Conservation (phyloP, 2,888 invertebrate species). For the Drosophila fulvimacula region DNA sequence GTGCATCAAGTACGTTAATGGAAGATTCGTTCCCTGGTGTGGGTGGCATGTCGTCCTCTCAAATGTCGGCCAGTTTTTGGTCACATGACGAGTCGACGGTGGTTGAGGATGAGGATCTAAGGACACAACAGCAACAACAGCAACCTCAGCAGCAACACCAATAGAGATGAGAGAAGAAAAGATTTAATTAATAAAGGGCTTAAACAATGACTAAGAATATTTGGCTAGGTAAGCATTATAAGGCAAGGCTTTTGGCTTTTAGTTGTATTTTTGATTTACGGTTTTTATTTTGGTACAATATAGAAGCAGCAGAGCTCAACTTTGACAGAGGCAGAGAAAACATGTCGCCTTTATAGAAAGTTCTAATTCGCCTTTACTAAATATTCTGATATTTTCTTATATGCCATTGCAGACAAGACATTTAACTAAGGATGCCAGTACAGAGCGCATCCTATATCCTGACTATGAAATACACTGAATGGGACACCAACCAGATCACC, state of each 20-base stretch:
- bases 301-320: conserved; percentile 79
- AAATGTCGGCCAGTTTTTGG: conserved; percentile 79
- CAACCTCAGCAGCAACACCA: conserved; percentile 42
- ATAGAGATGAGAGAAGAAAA: conserved; percentile 35
- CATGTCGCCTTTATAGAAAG: conserved; percentile 40
- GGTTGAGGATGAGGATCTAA: conserved; percentile 67
- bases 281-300: conserved; percentile 52
- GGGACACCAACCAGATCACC: conserved; percentile 43
- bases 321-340: conserved; percentile 49
- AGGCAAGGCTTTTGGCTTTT: conserved; percentile 66
- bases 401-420: conserved; percentile 60
- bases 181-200: conserved; percentile 55
- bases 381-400: conserved; percentile 6
- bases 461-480: conserved; percentile 23
- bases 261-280: conserved; percentile 56
- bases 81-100: conserved; percentile 80
- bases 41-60: conserved; percentile 70
- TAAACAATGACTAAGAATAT: conserved; percentile 67
- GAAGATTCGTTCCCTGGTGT: conserved; percentile 85
- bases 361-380: background rate
- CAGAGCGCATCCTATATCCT: background rate
- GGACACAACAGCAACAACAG: conserved; percentile 35
- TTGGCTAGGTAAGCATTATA: conserved; percentile 77
- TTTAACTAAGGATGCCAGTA: conserved; percentile 43
- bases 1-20: conserved; percentile 93